A percentile compares a stretch with the other conserved stretches of the same genome.
These are phyloP conservation scores for Caenorhabditis brenneri DNA, from an alignment of 1,140 invertebrate species.

Conservation along the genomic window DNA sequence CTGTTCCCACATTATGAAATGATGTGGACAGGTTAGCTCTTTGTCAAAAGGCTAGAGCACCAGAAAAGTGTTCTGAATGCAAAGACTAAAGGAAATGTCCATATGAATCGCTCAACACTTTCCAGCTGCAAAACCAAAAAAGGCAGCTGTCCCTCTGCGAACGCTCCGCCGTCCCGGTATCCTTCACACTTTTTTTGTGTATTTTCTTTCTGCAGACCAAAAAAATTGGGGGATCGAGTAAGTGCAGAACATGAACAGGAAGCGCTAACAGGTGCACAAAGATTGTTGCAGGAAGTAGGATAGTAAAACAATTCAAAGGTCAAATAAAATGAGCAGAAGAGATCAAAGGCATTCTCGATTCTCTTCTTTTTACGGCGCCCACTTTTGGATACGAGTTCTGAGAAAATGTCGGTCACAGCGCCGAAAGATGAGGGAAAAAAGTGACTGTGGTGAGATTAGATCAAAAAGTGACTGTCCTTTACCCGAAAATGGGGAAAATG, in stretches of 20 bases:
- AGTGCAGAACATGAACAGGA: conserved; percentile 1
- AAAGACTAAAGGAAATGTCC: background rate
- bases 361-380: background rate
- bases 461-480: conserved; percentile 11
- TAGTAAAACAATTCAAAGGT: background rate
- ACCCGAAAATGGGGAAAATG: conserved; percentile 32
- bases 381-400: background rate
- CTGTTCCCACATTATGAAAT: too few relatives aligned
- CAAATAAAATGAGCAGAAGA: background rate
- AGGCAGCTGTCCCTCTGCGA: background rate
- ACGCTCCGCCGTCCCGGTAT: background rate
- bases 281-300: conserved; percentile 3
- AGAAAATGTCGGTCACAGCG: conserved; percentile 10
- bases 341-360: too few relatives aligned
- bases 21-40: too few relatives aligned
- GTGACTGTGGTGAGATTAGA: conserved; percentile 9
- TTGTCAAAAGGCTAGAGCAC: too few relatives aligned
- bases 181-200: conserved; percentile 26
- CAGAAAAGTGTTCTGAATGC: too few relatives aligned
- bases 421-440: conserved; percentile 16
- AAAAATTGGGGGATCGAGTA: background rate
- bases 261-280: conserved; percentile 10
- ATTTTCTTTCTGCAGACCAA: conserved; percentile 17
- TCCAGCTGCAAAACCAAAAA: conserved; percentile 33
- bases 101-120: background rate